Conservation (phyloP, 92 coral and sea anemone genomes). For the Parazoanthus swiftii region DNA sequence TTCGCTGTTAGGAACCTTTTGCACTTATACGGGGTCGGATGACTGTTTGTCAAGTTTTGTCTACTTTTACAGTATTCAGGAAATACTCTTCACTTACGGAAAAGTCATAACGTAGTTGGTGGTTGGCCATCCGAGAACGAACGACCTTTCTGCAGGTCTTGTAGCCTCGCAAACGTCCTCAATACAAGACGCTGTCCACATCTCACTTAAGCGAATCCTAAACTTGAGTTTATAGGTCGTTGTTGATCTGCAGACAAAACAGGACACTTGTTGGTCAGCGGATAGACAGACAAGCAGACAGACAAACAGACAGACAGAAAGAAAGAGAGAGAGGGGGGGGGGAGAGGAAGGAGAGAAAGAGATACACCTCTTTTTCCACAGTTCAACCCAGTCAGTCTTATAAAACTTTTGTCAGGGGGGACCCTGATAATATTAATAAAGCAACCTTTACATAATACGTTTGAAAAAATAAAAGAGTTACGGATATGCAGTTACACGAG, state of each 20-base stretch:
- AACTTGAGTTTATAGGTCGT: conserved; percentile 86
- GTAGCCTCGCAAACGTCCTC: conserved; percentile 87
- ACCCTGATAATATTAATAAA: too few species aligned
- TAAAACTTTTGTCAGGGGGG: too few species aligned
- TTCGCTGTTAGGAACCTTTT: too few species aligned
- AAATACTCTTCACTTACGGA: conserved; percentile 52
- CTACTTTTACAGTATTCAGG: neutral
- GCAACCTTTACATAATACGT: too few species aligned
- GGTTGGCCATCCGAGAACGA: conserved; percentile 99
- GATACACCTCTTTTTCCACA: too few species aligned
- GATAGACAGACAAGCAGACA: too few species aligned
- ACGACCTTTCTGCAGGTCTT: conserved; percentile 86
- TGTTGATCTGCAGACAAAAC: conserved; percentile 64
- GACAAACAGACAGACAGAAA: neutral
- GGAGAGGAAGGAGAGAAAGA: too few species aligned
- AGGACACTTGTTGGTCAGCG: neutral
- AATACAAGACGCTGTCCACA: conserved; percentile 86
- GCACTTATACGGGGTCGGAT: too few species aligned
- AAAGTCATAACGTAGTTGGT: conserved; percentile 88
- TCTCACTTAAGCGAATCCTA: conserved; percentile 83
- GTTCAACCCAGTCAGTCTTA: too few species aligned
- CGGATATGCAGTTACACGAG: too few species aligned
- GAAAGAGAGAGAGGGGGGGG: neutral
- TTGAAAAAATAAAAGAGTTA: too few species aligned
- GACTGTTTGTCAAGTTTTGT: too few species aligned